Evolutionary conservation across 1,140 invertebrate species (phyloP), one percentile per base, ranked within the genome.

Genomic region (Drosophila varians): DNA sequence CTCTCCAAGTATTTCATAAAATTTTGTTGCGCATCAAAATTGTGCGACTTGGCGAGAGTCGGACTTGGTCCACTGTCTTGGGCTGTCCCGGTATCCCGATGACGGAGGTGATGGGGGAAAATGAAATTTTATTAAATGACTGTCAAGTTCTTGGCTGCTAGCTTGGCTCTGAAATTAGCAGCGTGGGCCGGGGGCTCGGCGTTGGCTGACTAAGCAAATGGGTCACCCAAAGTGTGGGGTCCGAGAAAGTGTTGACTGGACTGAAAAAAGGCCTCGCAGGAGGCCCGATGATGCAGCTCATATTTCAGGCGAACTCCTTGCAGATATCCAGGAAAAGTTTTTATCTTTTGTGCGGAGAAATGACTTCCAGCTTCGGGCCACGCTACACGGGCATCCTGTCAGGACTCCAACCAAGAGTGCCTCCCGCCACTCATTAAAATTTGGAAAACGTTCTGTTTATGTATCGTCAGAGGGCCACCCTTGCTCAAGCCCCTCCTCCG

Each of bases 121-220:
- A 84, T 86, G 61, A 80, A 86, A 84, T 84, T 84, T 86, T 79
- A 86, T 86, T 86, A 84, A 84, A 86, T 61, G 79, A 79, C 76
- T 62, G 49, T 65, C 71, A 86, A 79, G 60, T 72, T 72, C 58
- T 75, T 69, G 56, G 57, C 68, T 69, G 56, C 62, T 74, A 64
- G 52, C 53, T 66, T 68, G 21, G 51, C 51, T 42, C 28, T 54
- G 61, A 79, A 82, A 79, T 84, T 79, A 76, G 71, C 55, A 28
- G 38, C 31, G 21, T 14, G 16, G 18, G 43, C 34, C 34, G 26
- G 9, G 40, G 40, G 26, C 9, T 9, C 11, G 58, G 12, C 21
- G n/a, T 43, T 11, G 25, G 45, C 62, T 66, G 62, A 68, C 48
- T 54, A 28, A 28, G 64, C 47, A 68, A 42, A 43, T 52, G 36